A percentile compares a stretch with the other conserved stretches of the same genome.
These are phyloP conservation scores for Vultur gryphus DNA, from an alignment of 2,797 vertebrate genomes.

Conservation along the genomic window DNA sequence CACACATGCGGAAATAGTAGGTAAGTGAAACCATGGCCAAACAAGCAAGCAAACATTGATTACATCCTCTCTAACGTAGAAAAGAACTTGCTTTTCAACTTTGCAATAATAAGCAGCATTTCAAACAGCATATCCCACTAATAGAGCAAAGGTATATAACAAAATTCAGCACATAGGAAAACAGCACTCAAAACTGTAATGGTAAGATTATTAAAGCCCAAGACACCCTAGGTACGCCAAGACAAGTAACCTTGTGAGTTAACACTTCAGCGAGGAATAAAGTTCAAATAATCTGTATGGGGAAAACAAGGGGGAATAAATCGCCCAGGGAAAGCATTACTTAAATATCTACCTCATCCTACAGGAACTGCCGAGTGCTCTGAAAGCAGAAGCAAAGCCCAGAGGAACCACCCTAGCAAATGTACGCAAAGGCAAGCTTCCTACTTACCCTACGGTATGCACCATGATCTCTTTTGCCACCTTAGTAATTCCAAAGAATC, in stretches of 20 bases:
- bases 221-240: neutral
- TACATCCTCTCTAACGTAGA: neutral
- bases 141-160: neutral
- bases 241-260: neutral
- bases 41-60: neutral
- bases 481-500: constrained; percentile 55
- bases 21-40: neutral
- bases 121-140: neutral
- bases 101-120: neutral
- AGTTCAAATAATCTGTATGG: neutral
- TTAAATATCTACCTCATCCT: neutral
- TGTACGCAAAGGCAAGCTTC: neutral
- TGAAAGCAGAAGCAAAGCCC: neutral
- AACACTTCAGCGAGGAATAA: neutral
- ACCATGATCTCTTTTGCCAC: constrained; percentile 75
- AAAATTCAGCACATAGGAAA: neutral
- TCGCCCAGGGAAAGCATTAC: neutral
- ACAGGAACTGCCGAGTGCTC: neutral
- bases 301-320: neutral
- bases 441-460: constrained; percentile 83
- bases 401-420: neutral
- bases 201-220: neutral
- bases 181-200: neutral
- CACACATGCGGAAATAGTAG: neutral
- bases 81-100: neutral